Evolutionary conservation across 1,140 invertebrate species (phyloP).

Genomic region (Acromyrmex charruanus): DNA sequence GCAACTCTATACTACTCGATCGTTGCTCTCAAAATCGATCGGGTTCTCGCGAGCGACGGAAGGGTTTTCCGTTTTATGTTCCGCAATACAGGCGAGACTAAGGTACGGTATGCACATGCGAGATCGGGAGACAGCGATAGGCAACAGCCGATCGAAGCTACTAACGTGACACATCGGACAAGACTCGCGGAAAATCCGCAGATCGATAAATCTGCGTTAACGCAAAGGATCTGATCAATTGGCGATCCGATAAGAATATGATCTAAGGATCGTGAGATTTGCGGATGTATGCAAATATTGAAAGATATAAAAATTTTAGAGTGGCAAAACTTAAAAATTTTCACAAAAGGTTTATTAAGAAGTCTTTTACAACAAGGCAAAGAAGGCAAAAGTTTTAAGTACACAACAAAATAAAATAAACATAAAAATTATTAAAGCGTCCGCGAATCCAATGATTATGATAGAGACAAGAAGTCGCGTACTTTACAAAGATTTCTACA

Average conservation of each 20-base stretch:
- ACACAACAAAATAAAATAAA: not conserved
- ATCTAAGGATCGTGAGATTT: not conserved
- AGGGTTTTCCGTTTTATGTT: slow-evolving; percentile 37
- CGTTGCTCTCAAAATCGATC: slow-evolving; percentile 50
- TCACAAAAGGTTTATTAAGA: not conserved
- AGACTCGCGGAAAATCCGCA: not conserved
- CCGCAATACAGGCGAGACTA: slow-evolving; percentile 31
- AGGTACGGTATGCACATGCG: slow-evolving; percentile 58
- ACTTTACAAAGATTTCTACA: not conserved
- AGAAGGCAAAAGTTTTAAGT: not conserved
- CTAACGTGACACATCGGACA: not conserved
- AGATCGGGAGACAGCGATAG: slow-evolving; percentile 41
- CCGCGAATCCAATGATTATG: not conserved
- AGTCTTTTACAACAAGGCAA: not conserved
- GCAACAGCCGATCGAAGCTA: not conserved
- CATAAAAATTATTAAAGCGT: not conserved
- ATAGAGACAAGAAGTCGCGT: not conserved
- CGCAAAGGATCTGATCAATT: not conserved
- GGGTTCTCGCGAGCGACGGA: slow-evolving; percentile 30
- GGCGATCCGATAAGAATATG: not conserved
- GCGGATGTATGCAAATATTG: not conserved
- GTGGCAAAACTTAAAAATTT: not conserved
- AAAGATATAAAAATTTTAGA: not conserved
- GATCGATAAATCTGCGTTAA: not conserved
- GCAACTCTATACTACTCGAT: slow-evolving; percentile 34